Evolutionary conservation across 2,797 vertebrate genomes (phyloP), one percentile per base, ranked within the genome.

Genomic region (Buceros bicornis): DNA sequence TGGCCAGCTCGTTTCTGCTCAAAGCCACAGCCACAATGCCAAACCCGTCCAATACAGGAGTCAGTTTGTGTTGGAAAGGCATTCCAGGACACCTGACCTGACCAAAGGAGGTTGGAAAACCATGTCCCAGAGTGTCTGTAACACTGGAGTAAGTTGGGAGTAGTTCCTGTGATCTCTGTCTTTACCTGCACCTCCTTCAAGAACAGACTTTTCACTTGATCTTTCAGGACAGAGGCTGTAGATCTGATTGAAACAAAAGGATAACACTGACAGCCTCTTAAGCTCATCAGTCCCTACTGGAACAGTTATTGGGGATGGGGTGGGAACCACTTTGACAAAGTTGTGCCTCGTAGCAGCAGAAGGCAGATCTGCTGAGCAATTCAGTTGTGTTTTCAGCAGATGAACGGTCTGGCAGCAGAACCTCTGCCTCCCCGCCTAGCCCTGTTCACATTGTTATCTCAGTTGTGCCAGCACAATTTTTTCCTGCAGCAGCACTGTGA

Each of bases 161-260:
- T 18, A 11, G 10, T 74, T 83, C 21, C 57, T 77, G 13, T 15
- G 10, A 81, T 25, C 47, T 66, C 58, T 53, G 43, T 80, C 57
- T 50, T 94, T 47, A 78, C n/a, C 71, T 61, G 58, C 25, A 58
- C 28, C 51, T 97, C 89, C 65, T 97, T 80, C 43, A 70, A 50
- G 56, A 83, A 83, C 56, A 98, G 95, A 93, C 76, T 97, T 96
- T 96, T 97, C 95, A 98, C 92, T 72, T 98, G 97, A 35, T 98
- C 97, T 91, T 98, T 98, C 93, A 99, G 95, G 77, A 98, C 98
- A 58, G 97, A 97, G 65, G 98, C 94, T 7, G 91, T 69, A 37
- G 96, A 94, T 95, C 98, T 99, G 94, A 42, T 20, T 64, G 72
- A 95, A 93, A 65, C 48, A 61, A 67, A 90, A 82, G 21, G 74